These are phyloP conservation scores for Mustela nigripes DNA, from an alignment of 2,113 vertebrate species.

Conservation along the genomic window DNA sequence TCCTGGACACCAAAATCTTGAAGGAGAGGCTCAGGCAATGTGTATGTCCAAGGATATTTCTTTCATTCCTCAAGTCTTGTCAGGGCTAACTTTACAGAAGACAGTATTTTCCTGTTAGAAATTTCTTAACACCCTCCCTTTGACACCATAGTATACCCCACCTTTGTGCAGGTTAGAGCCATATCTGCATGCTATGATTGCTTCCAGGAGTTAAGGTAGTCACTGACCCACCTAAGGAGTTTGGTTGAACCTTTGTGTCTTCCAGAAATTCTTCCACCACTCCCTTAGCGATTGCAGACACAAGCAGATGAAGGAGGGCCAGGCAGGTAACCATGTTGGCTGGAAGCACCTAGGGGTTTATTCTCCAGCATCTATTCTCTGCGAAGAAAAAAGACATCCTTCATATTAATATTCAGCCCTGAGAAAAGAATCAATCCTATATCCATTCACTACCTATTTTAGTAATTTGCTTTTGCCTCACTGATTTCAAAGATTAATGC, in stretches of 20 bases:
- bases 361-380: background rate
- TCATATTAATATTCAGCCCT: background rate
- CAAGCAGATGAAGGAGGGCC: background rate
- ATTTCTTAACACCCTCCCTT: background rate
- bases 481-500: constrained; percentile 35
- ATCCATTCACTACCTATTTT: background rate
- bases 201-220: background rate
- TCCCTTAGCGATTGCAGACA: background rate
- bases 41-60: background rate
- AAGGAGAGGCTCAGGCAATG: background rate
- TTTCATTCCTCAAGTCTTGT: constrained; percentile 8
- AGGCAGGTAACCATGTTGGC: background rate
- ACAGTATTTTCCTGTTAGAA: background rate
- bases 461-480: constrained; percentile 1
- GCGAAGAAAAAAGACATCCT: background rate
- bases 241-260: background rate
- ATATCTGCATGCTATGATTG: background rate
- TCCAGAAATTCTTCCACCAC: constrained; percentile 33
- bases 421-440: background rate
- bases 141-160: background rate
- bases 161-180: background rate
- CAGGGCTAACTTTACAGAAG: background rate
- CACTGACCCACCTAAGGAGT: background rate
- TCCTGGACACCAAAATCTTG: background rate
- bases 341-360: background rate